phyloP scores from a whole-genome alignment of 2,797 vertebrate genomes.

The Melanotaenia maccullochi region DNA sequence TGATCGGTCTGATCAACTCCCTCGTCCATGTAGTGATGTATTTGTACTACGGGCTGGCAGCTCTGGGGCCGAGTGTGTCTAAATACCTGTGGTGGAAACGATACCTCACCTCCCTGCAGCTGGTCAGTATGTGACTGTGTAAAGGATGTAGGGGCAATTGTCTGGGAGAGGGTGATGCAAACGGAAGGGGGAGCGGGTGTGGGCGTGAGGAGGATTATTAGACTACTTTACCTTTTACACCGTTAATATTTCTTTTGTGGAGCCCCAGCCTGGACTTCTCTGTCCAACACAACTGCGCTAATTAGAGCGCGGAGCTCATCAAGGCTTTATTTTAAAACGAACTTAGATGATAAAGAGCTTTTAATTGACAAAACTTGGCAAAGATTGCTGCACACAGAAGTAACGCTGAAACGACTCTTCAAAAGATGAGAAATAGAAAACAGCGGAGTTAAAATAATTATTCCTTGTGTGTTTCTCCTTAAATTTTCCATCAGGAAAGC shows the following conservation, averaged over 20 bases:
- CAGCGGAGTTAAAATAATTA: too few relatives aligned
- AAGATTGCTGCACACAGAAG: not conserved
- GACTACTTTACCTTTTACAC: not conserved
- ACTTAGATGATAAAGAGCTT: not conserved
- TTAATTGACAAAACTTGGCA: not conserved
- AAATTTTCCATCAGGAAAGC: too few relatives aligned
- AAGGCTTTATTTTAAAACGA: not conserved
- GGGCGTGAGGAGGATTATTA: not conserved
- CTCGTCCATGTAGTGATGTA: slow-evolving; percentile 82
- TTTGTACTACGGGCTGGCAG: slow-evolving; percentile 75
- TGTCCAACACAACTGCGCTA: not conserved
- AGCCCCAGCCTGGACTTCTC: not conserved
- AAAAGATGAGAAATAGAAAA: not conserved
- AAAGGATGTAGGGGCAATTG: not conserved
- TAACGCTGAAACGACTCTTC: not conserved
- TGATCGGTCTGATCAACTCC: slow-evolving; percentile 82
- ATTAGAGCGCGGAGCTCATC: not conserved
- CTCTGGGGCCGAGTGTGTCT: slow-evolving; percentile 67
- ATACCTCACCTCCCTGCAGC: slow-evolving; percentile 80
- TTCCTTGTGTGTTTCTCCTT: too few relatives aligned
- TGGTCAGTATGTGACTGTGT: slow-evolving; percentile 69
- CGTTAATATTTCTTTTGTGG: not conserved
- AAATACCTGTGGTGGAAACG: slow-evolving; percentile 81
- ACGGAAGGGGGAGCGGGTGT: not conserved
- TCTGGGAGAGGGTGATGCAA: not conserved